Conservation (phyloP, 2,888 invertebrate species). For the Bursaphelenchus okinawaensis region DNA sequence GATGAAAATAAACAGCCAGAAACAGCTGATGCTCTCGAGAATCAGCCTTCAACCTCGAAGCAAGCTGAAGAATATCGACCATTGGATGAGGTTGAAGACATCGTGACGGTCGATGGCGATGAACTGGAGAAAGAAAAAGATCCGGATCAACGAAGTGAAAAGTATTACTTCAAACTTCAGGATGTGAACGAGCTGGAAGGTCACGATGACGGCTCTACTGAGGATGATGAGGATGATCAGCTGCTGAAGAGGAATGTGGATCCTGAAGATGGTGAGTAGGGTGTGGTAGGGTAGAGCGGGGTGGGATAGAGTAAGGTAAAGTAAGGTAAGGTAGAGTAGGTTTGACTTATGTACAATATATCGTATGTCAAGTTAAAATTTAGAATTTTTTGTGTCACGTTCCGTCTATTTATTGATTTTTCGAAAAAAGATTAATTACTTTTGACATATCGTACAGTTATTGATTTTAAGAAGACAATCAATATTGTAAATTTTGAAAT, state of each 20-base stretch:
- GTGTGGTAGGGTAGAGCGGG: too few relatives aligned
- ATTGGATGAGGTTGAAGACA: not conserved
- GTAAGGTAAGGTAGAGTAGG: too few relatives aligned
- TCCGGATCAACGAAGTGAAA: not conserved
- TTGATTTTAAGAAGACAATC: not conserved
- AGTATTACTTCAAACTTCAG: not conserved
- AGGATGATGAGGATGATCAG: constrained; percentile 15
- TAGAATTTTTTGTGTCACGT: too few relatives aligned
- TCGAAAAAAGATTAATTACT: too few relatives aligned
- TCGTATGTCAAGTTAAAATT: too few relatives aligned
- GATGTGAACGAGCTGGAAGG: constrained; percentile 11
- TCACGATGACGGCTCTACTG: not conserved
- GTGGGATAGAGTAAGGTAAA: too few relatives aligned
- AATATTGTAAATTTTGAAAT: not conserved
- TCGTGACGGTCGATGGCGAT: not conserved
- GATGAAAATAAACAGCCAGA: not conserved
- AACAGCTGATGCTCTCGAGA: not conserved
- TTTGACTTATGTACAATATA: too few relatives aligned
- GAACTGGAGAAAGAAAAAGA: constrained; percentile 7
- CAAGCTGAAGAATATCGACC: not conserved
- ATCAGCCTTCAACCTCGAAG: not conserved
- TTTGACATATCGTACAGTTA: too few relatives aligned
- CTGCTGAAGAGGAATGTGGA: constrained; percentile 5
- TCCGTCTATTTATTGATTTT: too few relatives aligned
- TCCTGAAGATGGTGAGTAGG: not conserved